Evolutionary conservation across 2,113 vertebrate genomes (phyloP), one percentile per base, ranked within the genome.

Genomic region (Murina feae): DNA sequence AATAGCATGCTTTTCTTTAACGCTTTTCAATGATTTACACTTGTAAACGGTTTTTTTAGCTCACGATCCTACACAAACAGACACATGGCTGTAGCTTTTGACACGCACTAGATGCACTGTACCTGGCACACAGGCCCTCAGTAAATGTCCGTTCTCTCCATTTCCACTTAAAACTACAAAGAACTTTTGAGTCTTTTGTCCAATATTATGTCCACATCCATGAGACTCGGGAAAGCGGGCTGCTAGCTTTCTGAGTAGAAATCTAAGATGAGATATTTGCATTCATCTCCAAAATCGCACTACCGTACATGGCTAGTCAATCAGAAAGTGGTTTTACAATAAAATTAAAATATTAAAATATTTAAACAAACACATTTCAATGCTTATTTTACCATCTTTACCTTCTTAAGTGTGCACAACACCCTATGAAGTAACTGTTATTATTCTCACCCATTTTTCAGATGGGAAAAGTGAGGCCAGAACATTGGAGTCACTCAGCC

Each of bases 1-100:
- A 66, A 79, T 37, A 80, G n/a, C 42, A 65, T 68, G 74, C 53
- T 39, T 88, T 49, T 74, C 53, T 55, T 88, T 47, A 2, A 17
- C 58, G 55, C 86, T 82, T 63, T 66, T 32, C 51, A 84, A 39
- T 80, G 60, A 81, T 79, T 93, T 84, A 39, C 69, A 39, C 71
- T 39, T 66, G 37, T 42, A 72, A 49, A 84, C 37, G 6, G 82
- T 82, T 35, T 28, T 49, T 84, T 83, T 72, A 72, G 92, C 71
- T 53, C 71, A 32, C 2, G 1, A 51, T 32, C 83, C 44, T 28
- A 11, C 58, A 7, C 44, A 90, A 83, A 7, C 39, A 87, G 53
- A 37, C 9, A 2, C 53, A 18, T 25, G 28, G 35, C 11, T 23
- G 53, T 51, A 53, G 80, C 18, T 55, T 53, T 47, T 2, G 28